Evolutionary conservation across 1,140 invertebrate species (phyloP).

Genomic region (Platorchestia sp.): DNA sequence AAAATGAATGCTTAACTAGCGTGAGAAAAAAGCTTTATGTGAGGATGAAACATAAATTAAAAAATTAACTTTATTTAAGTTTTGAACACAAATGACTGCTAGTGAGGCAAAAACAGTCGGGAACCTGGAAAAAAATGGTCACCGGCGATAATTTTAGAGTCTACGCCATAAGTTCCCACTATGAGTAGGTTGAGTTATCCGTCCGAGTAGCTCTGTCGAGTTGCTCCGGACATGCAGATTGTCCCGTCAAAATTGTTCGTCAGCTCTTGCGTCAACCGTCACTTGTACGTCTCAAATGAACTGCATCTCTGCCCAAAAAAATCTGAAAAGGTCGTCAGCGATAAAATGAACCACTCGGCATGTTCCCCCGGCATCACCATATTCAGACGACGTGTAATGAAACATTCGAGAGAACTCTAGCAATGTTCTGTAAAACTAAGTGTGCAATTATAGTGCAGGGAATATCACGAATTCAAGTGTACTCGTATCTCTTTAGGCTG

Average conservation of each 20-base stretch:
- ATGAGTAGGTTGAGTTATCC: background rate
- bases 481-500: background rate
- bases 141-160: background rate
- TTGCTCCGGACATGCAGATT: constrained; percentile 56
- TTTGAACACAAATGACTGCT: background rate
- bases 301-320: constrained; percentile 58
- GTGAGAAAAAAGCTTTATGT: no score
- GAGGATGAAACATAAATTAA: no score
- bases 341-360: background rate
- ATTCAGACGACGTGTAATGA: background rate
- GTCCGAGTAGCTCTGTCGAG: constrained; percentile 48
- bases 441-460: background rate
- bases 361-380: background rate
- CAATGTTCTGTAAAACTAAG: background rate
- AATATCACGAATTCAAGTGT: no score
- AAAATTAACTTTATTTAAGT: background rate
- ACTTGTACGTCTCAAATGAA: constrained; percentile 57
- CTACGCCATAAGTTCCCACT: background rate
- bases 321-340: constrained; percentile 55
- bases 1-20: no score
- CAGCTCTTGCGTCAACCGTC: constrained; percentile 50
- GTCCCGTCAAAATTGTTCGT: constrained; percentile 39
- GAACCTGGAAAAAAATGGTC: background rate
- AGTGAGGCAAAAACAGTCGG: background rate
- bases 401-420: background rate